Evolutionary conservation across 2,888 invertebrate genomes (phyloP).

Genomic region (Teleogryllus oceanicus): DNA sequence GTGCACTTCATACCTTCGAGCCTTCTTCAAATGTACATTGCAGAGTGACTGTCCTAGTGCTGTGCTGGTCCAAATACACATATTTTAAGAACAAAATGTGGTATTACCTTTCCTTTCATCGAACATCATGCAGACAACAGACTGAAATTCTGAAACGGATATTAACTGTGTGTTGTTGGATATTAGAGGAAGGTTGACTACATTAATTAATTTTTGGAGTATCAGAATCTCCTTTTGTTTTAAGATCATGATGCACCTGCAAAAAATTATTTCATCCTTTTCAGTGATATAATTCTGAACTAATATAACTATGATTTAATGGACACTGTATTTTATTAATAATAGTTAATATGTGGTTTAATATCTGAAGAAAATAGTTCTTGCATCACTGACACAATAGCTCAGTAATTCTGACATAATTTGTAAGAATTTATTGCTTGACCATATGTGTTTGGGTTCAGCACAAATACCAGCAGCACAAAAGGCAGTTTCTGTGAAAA

Average conservation of each 20-base stretch:
- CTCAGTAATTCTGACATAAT: no score
- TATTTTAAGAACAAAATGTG: neutral
- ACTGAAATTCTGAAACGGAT: neutral
- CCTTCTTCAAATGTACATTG: conserved; percentile 11
- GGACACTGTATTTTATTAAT: no score
- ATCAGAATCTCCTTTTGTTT: no score
- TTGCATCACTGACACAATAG: no score
- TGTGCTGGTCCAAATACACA: neutral
- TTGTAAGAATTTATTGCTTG: no score
- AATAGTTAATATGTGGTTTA: no score
- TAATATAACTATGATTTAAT: no score
- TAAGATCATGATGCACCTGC: no score
- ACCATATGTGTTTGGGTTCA: neutral
- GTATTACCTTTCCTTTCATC: no score
- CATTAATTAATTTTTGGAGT: neutral
- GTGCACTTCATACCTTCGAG: conserved; percentile 10
- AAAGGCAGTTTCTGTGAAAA: neutral
- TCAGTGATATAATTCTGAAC: no score
- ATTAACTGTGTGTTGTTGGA: neutral
- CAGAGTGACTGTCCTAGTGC: conserved; percentile 18
- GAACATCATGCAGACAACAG: neutral
- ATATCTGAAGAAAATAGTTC: no score
- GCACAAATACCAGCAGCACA: neutral
- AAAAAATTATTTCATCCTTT: no score
- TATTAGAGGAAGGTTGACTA: neutral